Evolutionary conservation across 2,888 invertebrate genomes (phyloP).

Genomic region (Sepiola atlantica): DNA sequence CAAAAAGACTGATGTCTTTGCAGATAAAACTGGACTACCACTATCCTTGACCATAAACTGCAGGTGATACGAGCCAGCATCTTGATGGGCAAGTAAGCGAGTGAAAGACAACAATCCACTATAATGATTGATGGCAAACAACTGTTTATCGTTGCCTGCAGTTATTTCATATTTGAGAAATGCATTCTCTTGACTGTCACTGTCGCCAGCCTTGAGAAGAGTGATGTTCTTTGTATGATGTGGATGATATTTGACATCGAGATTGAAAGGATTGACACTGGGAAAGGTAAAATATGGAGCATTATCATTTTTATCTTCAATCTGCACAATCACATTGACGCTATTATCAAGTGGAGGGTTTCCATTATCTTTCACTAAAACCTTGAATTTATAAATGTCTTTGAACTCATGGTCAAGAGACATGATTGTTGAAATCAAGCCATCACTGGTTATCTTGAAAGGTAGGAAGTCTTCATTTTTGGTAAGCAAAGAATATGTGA

Average conservation of each 20-base stretch:
- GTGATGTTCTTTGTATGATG: constrained; percentile 57
- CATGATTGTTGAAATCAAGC: constrained; percentile 56
- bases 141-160: constrained; percentile 73
- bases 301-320: constrained; percentile 63
- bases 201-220: constrained; percentile 52
- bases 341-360: constrained; percentile 51
- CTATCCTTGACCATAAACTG: background rate
- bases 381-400: constrained; percentile 50
- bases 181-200: constrained; percentile 63
- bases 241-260: constrained; percentile 55
- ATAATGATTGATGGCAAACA: constrained; percentile 74
- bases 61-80: constrained; percentile 35
- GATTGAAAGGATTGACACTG: constrained; percentile 55
- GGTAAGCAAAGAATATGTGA: constrained; percentile 53
- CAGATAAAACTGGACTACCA: constrained; percentile 24
- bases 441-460: constrained; percentile 54
- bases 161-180: constrained; percentile 58
- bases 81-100: background rate
- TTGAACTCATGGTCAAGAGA: constrained; percentile 61
- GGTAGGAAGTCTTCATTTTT: constrained; percentile 53
- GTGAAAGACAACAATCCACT: constrained; percentile 71
- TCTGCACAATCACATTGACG: constrained; percentile 57
- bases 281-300: constrained; percentile 61
- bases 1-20: background rate
- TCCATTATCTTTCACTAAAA: constrained; percentile 52